Conservation (phyloP, 2,888 invertebrate genomes). For the Agrotis clavis region DNA sequence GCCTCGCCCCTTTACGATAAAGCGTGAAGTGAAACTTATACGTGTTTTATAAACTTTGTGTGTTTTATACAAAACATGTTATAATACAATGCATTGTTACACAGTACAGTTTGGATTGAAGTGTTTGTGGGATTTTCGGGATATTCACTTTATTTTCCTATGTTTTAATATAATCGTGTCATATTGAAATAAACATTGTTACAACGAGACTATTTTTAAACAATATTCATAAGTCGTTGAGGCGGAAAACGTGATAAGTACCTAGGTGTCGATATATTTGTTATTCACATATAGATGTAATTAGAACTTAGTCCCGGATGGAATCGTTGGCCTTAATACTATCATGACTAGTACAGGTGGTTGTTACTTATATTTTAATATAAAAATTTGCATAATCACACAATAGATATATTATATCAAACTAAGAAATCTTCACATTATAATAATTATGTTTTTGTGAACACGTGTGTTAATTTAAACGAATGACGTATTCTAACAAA, state of each 20-base stretch:
- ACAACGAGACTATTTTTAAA: slow-evolving; percentile 50
- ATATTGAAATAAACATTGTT: slow-evolving; percentile 40
- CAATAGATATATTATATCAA: slow-evolving; percentile 57
- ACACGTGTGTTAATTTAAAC: slow-evolving; percentile 51
- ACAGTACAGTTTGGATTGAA: slow-evolving; percentile 28
- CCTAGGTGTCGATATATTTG: slow-evolving; percentile 60
- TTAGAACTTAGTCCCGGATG: slow-evolving; percentile 48
- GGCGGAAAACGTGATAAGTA: slow-evolving; percentile 68
- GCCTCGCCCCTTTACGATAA: slow-evolving; percentile 64
- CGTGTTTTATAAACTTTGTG: slow-evolving; percentile 48
- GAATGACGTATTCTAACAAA: slow-evolving; percentile 48
- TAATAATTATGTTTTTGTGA: slow-evolving; percentile 56
- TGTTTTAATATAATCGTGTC: slow-evolving; percentile 25
- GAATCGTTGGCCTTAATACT: slow-evolving; percentile 51
- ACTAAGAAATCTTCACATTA: slow-evolving; percentile 62
- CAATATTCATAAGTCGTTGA: slow-evolving; percentile 62
- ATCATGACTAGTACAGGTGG: slow-evolving; percentile 62
- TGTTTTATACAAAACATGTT: slow-evolving; percentile 54
- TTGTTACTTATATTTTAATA: slow-evolving; percentile 56
- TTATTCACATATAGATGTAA: slow-evolving; percentile 50
- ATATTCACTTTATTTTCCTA: slow-evolving; percentile 34
- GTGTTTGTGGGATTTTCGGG: slow-evolving; percentile 40
- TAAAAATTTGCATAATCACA: slow-evolving; percentile 66
- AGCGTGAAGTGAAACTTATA: slow-evolving; percentile 62
- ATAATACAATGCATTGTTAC: slow-evolving; percentile 47